Evolutionary conservation across 2,888 invertebrate species (phyloP), one percentile per base, ranked within the genome.

Genomic region (Scaptodrosophila latifasciaeformis): DNA sequence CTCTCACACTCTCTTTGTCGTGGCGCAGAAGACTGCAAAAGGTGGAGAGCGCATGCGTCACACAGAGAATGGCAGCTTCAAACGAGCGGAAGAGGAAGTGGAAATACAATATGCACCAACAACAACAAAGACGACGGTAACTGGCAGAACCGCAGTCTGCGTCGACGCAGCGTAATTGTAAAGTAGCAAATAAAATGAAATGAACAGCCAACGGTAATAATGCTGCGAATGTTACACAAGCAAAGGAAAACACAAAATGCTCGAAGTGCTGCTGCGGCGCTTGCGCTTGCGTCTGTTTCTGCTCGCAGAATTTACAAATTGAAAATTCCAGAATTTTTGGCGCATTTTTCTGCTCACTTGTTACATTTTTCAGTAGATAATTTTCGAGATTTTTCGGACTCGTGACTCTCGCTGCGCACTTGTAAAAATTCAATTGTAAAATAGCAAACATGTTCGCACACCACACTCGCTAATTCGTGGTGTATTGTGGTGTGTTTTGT

Each of bases 81-180:
- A 66, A 57, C 59, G 65, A 77, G 59, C 75, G 75, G 75, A 75
- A 75, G 75, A 75, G 78, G 75, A 75, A 75, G 75, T 75, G 62
- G 74, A 71, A 75, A 77, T 49, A 69, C 74, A 75, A 69, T 75
- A 69, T 76, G 74, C 74, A 77, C 65, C 62, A 65, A 24, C n/a
- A 24, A 19, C 40, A 9, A 12, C n/a, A n/a, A 55, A 17, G 30
- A 15, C 27, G 19, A 63, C 53, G 53, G 45, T 51, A 54, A 60
- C 63, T 53, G 59, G 58, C 27, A 31, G 17, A 50, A 34, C 19
- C 58, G 53, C 5, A 5, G 27, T 45, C 48, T 49, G 49, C 62
- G 55, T 55, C 74, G 55, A 67, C 63, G 77, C 63, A 59, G 65
- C 62, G 67, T 77, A 77, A 74, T 77, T 77, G 77, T 57, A 62